Evolutionary conservation across 2,797 vertebrate genomes (phyloP).

Genomic region (Babyrousa celebensis): DNA sequence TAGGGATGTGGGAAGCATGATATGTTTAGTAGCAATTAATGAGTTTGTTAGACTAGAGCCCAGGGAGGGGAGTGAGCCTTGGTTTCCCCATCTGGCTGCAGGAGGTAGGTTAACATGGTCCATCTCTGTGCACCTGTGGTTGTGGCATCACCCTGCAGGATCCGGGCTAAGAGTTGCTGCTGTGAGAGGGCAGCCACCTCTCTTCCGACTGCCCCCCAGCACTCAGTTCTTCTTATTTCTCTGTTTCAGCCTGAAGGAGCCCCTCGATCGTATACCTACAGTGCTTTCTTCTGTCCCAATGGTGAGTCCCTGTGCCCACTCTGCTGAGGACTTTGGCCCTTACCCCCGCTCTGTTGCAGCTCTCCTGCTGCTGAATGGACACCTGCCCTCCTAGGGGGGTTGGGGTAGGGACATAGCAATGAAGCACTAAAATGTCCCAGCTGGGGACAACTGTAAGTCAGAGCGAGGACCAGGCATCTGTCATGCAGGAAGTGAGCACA

Average conservation of each 20-base stretch:
- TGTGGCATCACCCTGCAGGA: not conserved
- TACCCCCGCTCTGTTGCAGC: no score
- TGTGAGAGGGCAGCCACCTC: accelerated
- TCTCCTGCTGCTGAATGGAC: not conserved
- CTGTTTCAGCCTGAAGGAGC: slow-evolving; percentile 95
- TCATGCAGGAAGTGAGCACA: not conserved
- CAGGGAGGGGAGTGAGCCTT: not conserved
- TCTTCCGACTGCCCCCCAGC: accelerated
- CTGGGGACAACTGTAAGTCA: not conserved
- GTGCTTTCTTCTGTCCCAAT: slow-evolving; percentile 98
- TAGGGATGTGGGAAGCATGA: not conserved
- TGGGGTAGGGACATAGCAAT: not conserved
- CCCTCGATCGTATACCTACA: slow-evolving; percentile 96
- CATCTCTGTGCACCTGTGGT: not conserved
- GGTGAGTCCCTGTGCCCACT: slow-evolving; percentile 90
- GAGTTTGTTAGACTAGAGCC: not conserved
- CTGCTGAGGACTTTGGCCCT: not conserved
- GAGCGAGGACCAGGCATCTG: not conserved
- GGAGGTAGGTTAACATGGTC: not conserved
- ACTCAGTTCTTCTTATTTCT: slow-evolving; percentile 59
- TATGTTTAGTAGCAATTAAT: no score
- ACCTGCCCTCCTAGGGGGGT: not conserved
- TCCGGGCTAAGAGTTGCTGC: not conserved
- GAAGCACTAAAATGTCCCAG: not conserved
- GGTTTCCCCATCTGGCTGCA: not conserved